phyloP scores from a whole-genome alignment of 2,888 invertebrate genomes.

The Hemithea aestivaria region DNA sequence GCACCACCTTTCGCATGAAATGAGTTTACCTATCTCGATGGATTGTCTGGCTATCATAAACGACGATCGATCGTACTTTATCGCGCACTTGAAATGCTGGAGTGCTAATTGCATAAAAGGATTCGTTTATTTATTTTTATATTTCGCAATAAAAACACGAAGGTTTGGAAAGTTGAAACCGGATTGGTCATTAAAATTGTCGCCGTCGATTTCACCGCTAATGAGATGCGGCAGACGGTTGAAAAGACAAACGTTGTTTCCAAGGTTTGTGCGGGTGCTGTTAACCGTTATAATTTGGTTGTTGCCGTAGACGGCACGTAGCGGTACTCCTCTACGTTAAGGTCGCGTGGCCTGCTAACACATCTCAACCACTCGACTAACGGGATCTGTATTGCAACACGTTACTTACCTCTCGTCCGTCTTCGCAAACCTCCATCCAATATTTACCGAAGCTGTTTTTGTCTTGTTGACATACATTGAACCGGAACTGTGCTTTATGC shows the following conservation, averaged over 20 bases:
- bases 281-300: slow-evolving; percentile 65
- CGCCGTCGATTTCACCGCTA: slow-evolving; percentile 51
- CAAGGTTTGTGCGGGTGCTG: slow-evolving; percentile 20
- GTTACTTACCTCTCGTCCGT: slow-evolving; percentile 33
- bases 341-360: slow-evolving; percentile 47
- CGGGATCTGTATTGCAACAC: slow-evolving; percentile 46
- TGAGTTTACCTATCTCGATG: slow-evolving; percentile 7
- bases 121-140: slow-evolving; percentile 10
- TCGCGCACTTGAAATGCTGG: slow-evolving; percentile 12
- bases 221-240: slow-evolving; percentile 44
- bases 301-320: slow-evolving; percentile 54
- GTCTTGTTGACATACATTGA: slow-evolving; percentile 13
- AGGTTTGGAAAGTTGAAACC: slow-evolving; percentile 41
- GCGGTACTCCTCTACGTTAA: slow-evolving; percentile 54
- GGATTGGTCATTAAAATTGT: slow-evolving; percentile 43
- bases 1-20: slow-evolving; percentile 11
- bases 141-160: slow-evolving; percentile 30
- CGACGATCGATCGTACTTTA: slow-evolving; percentile 18
- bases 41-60: slow-evolving; percentile 4
- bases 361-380: slow-evolving; percentile 38
- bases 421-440: slow-evolving; percentile 21
- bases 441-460: slow-evolving; percentile 25
- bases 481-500: slow-evolving; percentile 2
- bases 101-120: slow-evolving; percentile 17
- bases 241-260: slow-evolving; percentile 37